Percentiles rank a stretch among this genome's conserved stretches.
Conservation (phyloP, 2,113 vertebrate genomes). For the Psilopogon haemacephalus region DNA sequence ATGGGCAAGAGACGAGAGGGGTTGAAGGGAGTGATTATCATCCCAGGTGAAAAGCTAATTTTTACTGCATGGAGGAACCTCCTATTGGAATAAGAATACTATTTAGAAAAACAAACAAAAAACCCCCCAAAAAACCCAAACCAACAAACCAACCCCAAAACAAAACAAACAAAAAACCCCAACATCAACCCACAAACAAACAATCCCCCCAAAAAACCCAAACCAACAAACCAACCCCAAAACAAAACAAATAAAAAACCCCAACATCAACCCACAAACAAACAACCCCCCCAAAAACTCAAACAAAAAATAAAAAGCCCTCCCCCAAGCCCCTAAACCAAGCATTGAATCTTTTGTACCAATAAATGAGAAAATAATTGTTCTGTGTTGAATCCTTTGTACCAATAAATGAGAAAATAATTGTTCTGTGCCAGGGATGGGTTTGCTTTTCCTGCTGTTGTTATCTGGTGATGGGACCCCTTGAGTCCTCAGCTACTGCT, state of each 20-base stretch:
- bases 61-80: background rate
- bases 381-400: background rate
- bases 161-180: no score
- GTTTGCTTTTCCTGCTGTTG: background rate
- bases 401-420: background rate
- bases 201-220: no score
- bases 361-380: background rate
- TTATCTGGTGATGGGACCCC: background rate
- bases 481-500: background rate
- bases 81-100: background rate
- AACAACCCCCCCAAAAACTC: no score
- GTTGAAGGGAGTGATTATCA: background rate
- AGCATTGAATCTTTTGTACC: background rate
- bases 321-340: no score
- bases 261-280: no score
- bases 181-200: no score
- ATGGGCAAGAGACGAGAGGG: background rate
- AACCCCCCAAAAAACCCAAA: no score
- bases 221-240: no score
- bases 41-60: background rate
- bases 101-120: background rate
- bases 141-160: no score
- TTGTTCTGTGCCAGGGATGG: background rate
- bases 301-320: background rate
- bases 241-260: no score